These are phyloP conservation scores for Lamproptera curius DNA, from an alignment of 2,888 invertebrate genomes.

Conservation along the genomic window DNA sequence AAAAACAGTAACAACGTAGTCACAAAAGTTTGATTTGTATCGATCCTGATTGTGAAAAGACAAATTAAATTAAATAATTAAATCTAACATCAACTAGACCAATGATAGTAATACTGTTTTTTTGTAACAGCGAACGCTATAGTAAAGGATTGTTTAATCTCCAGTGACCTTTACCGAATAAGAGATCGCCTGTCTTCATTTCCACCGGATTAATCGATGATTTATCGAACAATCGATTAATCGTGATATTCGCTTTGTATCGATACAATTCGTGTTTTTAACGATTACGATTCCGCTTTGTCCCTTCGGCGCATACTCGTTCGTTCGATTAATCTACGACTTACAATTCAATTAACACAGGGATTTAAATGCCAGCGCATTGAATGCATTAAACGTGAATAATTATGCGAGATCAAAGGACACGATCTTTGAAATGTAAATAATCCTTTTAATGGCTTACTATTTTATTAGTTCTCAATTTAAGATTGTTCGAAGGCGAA, in stretches of 20 bases:
- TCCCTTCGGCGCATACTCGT: conserved; percentile 1
- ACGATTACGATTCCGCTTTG: conserved; percentile 21
- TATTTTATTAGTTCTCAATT: neutral
- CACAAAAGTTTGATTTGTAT: too few relatives aligned
- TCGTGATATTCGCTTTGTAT: conserved; percentile 10
- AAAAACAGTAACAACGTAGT: too few relatives aligned
- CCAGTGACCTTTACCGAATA: conserved; percentile 42
- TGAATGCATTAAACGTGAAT: conserved; percentile 15
- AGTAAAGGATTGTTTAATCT: conserved; percentile 42
- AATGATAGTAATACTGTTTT: too few relatives aligned
- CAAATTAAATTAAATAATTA: too few relatives aligned
- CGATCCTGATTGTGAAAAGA: too few relatives aligned
- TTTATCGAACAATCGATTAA: conserved; percentile 32
- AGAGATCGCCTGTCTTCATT: conserved; percentile 36
- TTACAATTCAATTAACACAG: conserved; percentile 25
- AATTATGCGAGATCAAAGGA: conserved; percentile 25
- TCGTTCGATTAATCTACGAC: too few relatives aligned
- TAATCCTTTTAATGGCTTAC: neutral
- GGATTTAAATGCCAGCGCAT: conserved; percentile 24
- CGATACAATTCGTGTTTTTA: conserved; percentile 21
- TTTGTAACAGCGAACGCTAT: too few relatives aligned
- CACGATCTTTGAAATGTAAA: neutral
- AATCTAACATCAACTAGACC: too few relatives aligned
- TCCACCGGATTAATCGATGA: conserved; percentile 26
- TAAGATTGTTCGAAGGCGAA: too few relatives aligned